Evolutionary conservation across 2,797 vertebrate species (phyloP).

Genomic region (Heterohyrax brucei): DNA sequence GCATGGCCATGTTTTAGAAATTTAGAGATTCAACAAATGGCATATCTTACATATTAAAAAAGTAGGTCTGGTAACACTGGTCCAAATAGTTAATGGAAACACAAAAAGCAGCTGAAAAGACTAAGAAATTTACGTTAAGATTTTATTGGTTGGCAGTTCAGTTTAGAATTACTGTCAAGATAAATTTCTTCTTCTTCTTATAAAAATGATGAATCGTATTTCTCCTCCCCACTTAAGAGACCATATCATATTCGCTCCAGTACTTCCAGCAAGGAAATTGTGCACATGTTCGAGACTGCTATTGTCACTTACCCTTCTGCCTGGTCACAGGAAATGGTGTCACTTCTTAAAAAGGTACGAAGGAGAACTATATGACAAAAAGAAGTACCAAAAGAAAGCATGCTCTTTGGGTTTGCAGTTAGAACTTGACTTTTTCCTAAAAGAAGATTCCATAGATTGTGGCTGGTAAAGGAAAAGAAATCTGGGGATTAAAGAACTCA

Average conservation of each 20-base stretch:
- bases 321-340: conserved; percentile 96
- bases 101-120: background rate
- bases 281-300: conserved; percentile 94
- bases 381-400: background rate
- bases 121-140: background rate
- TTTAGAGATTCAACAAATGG: background rate
- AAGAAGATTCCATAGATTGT: background rate
- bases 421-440: background rate
- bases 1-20: background rate
- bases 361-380: background rate
- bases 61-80: background rate
- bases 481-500: background rate
- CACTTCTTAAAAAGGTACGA: conserved; percentile 94
- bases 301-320: conserved; percentile 94
- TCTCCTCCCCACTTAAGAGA: conserved; percentile 91
- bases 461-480: background rate
- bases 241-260: conserved; percentile 96
- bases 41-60: background rate
- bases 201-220: conserved; percentile 36
- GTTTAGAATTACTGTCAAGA: conserved; percentile 10
- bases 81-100: background rate
- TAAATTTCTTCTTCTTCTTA: background rate
- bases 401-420: background rate
- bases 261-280: conserved; percentile 94
- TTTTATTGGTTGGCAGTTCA: background rate